Conservation (phyloP, 2,888 invertebrate genomes). For the Parnassius glacialis region DNA sequence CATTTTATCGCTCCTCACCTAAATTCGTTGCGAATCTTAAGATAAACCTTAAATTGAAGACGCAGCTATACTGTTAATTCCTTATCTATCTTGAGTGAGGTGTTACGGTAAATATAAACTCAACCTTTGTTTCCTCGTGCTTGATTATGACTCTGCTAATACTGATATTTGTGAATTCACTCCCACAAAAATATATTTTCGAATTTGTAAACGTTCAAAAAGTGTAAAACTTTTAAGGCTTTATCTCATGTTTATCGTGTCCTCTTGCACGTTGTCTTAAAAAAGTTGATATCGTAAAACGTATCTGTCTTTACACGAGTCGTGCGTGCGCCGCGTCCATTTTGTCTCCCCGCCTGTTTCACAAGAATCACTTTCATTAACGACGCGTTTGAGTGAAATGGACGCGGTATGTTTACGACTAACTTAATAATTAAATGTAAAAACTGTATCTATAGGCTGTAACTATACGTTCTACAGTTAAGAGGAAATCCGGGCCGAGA, state of each 20-base stretch:
- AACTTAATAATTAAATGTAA: no score
- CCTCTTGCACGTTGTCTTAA: background rate
- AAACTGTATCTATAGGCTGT: no score
- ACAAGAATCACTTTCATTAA: constrained; percentile 8
- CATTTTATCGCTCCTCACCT: constrained; percentile 11
- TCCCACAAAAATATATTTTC: no score
- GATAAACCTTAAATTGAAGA: background rate
- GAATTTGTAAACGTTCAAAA: background rate
- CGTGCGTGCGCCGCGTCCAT: constrained; percentile 19
- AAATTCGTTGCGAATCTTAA: constrained; percentile 15
- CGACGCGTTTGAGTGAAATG: constrained; percentile 2
- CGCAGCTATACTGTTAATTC: no score
- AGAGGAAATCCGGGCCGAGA: no score
- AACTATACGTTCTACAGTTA: no score
- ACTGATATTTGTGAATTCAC: no score
- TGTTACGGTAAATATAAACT: no score
- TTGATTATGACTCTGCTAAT: no score
- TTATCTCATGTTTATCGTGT: constrained; percentile 6
- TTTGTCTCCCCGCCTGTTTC: constrained; percentile 18
- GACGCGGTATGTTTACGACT: constrained; percentile 13
- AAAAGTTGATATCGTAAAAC: constrained; percentile 13
- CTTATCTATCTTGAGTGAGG: no score
- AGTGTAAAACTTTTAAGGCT: background rate
- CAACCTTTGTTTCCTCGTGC: no score
- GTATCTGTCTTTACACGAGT: constrained; percentile 1